These are phyloP conservation scores for Brachystomella parvula DNA, from an alignment of 1,140 invertebrate genomes.

Conservation along the genomic window DNA sequence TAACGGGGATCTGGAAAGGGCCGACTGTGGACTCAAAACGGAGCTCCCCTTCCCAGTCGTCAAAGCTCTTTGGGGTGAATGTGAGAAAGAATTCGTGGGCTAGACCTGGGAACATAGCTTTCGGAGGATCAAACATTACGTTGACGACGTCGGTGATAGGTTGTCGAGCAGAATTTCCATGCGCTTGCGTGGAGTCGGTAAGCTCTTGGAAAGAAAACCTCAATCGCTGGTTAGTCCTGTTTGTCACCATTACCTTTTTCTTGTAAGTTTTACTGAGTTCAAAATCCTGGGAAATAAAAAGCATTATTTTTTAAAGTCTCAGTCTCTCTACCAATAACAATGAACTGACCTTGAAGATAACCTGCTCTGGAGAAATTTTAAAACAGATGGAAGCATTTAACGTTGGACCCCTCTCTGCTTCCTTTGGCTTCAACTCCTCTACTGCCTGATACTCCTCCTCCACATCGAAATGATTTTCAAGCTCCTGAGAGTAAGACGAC, in stretches of 20 bases:
- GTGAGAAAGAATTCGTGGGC: slow-evolving; percentile 15
- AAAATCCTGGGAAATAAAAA: slow-evolving; percentile 5
- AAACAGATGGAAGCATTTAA: background rate
- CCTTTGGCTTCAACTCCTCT: background rate
- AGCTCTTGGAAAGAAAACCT: background rate
- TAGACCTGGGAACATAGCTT: slow-evolving; percentile 14
- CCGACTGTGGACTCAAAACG: slow-evolving; percentile 9
- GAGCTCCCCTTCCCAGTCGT: slow-evolving; percentile 11
- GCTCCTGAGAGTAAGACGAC: too few species aligned
- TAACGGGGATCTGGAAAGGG: slow-evolving; percentile 4
- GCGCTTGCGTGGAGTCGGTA: background rate
- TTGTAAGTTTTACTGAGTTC: background rate
- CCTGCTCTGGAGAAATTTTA: background rate
- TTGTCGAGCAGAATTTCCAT: background rate
- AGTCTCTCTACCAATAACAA: background rate
- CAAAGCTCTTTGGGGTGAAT: slow-evolving; percentile 8
- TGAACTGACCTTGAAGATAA: slow-evolving; percentile 9
- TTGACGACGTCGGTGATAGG: slow-evolving; percentile 5
- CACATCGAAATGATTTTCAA: background rate
- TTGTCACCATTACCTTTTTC: slow-evolving; percentile 1
- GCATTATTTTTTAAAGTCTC: background rate
- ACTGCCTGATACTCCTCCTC: background rate
- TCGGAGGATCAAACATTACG: slow-evolving; percentile 8
- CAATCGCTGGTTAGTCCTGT: background rate
- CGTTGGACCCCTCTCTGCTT: background rate